Evolutionary conservation across 2,797 vertebrate genomes (phyloP).

Genomic region (Melanotaenia nigrans): DNA sequence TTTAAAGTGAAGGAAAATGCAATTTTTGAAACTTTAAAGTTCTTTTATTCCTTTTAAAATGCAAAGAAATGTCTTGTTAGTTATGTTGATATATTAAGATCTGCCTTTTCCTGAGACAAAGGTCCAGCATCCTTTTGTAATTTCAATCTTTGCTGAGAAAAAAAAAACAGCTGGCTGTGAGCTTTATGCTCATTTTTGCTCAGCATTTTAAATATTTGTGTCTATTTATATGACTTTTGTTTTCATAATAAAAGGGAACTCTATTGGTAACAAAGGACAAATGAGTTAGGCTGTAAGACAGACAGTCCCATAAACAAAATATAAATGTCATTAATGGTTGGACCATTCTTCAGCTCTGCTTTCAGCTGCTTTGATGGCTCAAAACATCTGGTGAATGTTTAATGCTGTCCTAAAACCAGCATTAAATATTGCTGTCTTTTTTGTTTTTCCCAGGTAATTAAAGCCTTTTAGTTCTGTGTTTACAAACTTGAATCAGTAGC

Average conservation of each 20-base stretch:
- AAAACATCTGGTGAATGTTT: conserved; percentile 59
- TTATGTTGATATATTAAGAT: no score
- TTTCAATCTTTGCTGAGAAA: neutral
- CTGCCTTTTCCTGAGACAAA: neutral
- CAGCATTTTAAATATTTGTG: conserved; percentile 12
- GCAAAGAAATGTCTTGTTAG: no score
- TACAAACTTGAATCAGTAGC: conserved; percentile 56
- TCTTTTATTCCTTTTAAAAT: no score
- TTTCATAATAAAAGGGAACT: conserved; percentile 14
- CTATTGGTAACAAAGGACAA: conserved; percentile 24
- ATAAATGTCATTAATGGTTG: conserved; percentile 40
- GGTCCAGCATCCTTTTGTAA: neutral
- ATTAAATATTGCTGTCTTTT: conserved; percentile 26
- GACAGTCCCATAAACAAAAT: conserved; percentile 29
- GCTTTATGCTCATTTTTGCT: neutral
- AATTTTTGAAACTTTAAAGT: no score
- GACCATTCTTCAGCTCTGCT: conserved; percentile 21
- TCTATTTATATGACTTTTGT: conserved; percentile 23
- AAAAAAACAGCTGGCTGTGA: neutral
- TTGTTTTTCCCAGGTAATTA: conserved; percentile 61
- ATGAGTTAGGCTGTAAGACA: conserved; percentile 34
- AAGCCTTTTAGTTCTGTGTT: conserved; percentile 41
- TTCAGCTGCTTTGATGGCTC: conserved; percentile 24
- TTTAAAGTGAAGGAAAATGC: no score
- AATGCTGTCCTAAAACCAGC: conserved; percentile 57